Evolutionary conservation across 2,888 invertebrate species (phyloP).

Genomic region (Netelia virgata): DNA sequence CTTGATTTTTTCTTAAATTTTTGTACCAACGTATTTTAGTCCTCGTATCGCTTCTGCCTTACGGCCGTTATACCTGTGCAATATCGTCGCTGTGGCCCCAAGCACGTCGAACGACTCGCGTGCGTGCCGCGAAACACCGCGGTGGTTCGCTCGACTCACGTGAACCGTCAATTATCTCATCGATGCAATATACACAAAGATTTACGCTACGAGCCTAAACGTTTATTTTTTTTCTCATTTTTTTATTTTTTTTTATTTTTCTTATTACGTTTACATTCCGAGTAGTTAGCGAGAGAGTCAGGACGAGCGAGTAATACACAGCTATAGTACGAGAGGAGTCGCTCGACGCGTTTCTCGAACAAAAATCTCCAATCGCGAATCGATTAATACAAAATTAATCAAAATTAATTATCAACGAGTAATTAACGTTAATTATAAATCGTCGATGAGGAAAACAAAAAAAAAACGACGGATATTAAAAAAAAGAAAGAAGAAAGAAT

Average conservation of each 20-base stretch:
- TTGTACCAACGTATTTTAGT: neutral
- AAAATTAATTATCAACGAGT: too few relatives aligned
- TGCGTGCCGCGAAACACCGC: slow-evolving; percentile 44
- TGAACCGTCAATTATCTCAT: slow-evolving; percentile 60
- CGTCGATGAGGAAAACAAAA: too few relatives aligned
- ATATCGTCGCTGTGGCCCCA: too few relatives aligned
- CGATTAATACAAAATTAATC: too few relatives aligned
- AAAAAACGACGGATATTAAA: too few relatives aligned
- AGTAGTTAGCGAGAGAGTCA: neutral
- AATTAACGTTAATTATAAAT: too few relatives aligned
- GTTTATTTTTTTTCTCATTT: neutral
- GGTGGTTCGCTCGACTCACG: slow-evolving; percentile 45
- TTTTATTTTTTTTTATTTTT: neutral
- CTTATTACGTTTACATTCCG: slow-evolving; percentile 9
- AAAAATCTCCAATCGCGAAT: too few relatives aligned
- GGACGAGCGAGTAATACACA: too few relatives aligned
- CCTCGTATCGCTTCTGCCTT: neutral
- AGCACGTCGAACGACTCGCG: slow-evolving; percentile 11
- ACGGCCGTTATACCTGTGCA: neutral
- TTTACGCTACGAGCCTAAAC: slow-evolving; percentile 22
- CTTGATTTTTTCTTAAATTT: neutral
- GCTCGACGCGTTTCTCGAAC: too few relatives aligned
- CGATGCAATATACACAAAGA: slow-evolving; percentile 32
- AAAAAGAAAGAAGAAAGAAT: too few relatives aligned
- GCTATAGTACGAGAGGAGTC: neutral